These are phyloP conservation scores for Lochmaea capreae DNA, from an alignment of 2,888 invertebrate species.

Conservation along the genomic window DNA sequence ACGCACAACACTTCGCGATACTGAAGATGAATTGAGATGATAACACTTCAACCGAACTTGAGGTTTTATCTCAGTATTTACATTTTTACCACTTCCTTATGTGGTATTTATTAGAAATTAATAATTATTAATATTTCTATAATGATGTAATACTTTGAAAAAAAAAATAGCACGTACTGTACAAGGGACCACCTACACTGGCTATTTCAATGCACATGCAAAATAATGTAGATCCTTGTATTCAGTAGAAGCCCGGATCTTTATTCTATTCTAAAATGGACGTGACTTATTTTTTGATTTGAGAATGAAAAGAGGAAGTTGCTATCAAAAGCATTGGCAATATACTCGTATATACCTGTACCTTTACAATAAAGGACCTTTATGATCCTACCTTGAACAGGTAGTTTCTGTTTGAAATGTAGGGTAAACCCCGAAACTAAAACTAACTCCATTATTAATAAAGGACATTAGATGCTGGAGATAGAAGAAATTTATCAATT, in stretches of 20 bases:
- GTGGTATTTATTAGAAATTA: not conserved
- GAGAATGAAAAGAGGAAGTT: constrained; percentile 19
- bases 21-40: constrained; percentile 64
- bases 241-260: constrained; percentile 16
- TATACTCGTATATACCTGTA: constrained; percentile 12
- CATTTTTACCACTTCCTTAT: constrained; percentile 34
- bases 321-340: not conserved
- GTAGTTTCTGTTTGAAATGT: constrained; percentile 6
- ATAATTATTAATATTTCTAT: not conserved
- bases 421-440: not conserved
- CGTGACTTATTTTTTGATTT: constrained; percentile 34
- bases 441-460: not conserved
- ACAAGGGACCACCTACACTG: constrained; percentile 13
- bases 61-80: constrained; percentile 37
- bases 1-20: constrained; percentile 64
- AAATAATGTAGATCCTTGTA: constrained; percentile 20
- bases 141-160: not conserved
- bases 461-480: too few species aligned
- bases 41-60: constrained; percentile 58
- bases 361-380: constrained; percentile 11
- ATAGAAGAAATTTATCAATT: too few species aligned
- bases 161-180: not conserved
- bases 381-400: not conserved
- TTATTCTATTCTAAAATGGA: constrained; percentile 28
- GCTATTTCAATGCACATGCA: constrained; percentile 18